A percentile compares a stretch with the other conserved stretches of the same genome.
These are phyloP conservation scores for Artemia sp. DNA, from an alignment of 2,888 invertebrate species.

Conservation along the genomic window DNA sequence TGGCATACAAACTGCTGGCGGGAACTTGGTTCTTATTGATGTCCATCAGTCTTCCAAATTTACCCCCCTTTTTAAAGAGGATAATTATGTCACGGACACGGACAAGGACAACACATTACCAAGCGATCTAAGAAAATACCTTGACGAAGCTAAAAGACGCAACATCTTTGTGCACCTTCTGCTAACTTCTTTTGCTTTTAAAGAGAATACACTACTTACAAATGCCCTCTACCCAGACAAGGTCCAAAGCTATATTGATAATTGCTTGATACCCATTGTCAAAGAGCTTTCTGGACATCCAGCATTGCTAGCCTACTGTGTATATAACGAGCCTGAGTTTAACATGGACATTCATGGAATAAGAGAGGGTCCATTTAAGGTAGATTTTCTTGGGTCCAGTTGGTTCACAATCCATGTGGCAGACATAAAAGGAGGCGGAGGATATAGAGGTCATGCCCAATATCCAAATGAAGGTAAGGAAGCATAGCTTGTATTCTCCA, in stretches of 20 bases:
- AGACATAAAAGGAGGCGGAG: background rate
- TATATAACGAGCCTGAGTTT: background rate
- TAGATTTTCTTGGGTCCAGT: background rate
- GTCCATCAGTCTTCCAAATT: background rate
- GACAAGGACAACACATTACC: slow-evolving; percentile 2
- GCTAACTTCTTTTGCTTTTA: background rate
- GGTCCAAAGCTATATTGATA: background rate
- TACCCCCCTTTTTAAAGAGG: background rate
- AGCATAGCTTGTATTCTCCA: too few relatives aligned
- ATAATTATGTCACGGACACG: background rate
- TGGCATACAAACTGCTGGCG: slow-evolving; percentile 1
- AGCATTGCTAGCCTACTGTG: background rate
- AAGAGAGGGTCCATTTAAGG: background rate
- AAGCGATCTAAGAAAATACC: background rate
- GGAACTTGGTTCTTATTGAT: background rate
- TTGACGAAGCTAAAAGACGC: background rate
- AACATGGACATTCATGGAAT: background rate
- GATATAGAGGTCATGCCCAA: background rate
- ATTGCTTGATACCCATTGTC: slow-evolving; percentile 7
- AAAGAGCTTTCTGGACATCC: slow-evolving; percentile 1
- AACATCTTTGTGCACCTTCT: slow-evolving; percentile 1
- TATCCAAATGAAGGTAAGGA: slow-evolving; percentile 4
- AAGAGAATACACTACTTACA: background rate
- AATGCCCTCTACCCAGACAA: background rate
- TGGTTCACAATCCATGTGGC: slow-evolving; percentile 10